These are phyloP conservation scores for Porites lobata DNA, from an alignment of 92 coral and sea anemone genomes.

Conservation along the genomic window DNA sequence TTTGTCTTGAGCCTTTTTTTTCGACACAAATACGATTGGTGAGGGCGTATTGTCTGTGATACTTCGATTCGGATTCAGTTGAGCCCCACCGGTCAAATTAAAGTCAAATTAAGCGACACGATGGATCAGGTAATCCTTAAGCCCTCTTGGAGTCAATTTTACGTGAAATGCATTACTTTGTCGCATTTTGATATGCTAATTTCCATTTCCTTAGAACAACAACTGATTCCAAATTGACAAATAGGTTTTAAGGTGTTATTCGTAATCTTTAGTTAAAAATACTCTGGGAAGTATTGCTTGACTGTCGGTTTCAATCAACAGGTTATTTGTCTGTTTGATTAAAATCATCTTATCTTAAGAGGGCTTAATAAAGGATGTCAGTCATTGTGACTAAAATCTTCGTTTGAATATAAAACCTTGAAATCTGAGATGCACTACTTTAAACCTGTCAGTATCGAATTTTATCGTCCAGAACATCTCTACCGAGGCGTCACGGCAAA, in stretches of 20 bases:
- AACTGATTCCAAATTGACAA: no score
- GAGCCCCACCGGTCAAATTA: no score
- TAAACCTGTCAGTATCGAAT: no score
- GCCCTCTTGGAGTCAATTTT: neutral
- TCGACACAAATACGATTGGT: neutral
- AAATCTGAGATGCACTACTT: no score
- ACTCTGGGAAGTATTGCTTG: neutral
- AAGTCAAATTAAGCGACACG: conserved; percentile 5
- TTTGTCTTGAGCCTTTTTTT: neutral
- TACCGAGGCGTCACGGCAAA: no score
- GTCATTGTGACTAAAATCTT: no score
- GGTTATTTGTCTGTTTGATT: neutral
- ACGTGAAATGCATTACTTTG: neutral
- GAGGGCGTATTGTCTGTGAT: neutral
- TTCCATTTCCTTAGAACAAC: neutral
- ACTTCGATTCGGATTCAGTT: neutral
- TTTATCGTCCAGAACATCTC: no score
- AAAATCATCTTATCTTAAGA: neutral
- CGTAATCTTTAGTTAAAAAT: no score
- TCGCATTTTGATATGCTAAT: neutral
- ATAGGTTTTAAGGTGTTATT: no score
- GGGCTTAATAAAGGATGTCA: neutral
- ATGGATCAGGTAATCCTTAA: neutral
- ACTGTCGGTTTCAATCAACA: neutral
- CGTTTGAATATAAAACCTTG: no score